Evolutionary conservation across 92 coral and sea anemone genomes (phyloP), one percentile per base, ranked within the genome.

Genomic region (Parazoanthus atlanticus): DNA sequence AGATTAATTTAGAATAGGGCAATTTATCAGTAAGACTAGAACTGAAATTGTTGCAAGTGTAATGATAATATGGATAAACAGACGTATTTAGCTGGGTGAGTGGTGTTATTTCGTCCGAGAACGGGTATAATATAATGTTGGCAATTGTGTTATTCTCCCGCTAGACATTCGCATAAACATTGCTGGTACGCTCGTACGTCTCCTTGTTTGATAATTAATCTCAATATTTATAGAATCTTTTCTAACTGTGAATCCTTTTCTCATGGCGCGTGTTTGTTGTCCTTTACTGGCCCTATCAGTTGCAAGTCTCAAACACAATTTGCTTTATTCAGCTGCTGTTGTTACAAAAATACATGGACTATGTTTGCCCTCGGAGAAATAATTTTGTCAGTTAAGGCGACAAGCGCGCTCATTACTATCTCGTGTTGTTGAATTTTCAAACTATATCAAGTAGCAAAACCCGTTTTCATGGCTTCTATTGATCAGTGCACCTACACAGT

Each of bases 251-350:
- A 84, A 46, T 28, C 76, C 10, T 5, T 70, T 84, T 21, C 61
- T 23, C 78, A 25, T 31, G 28, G 41, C 17, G 32, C 66, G 36
- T 84, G 78, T 47, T 70, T 70, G 78, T 84, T 71, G 40, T 70
- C 34, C 2, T 28, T 84, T 46, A 73, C 17, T 43, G 40, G 82
- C 82, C 56, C 31, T 78, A 78, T 43, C 66, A 78, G 31, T 29
- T 25, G 31, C 65, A 10, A 28, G 21, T 30, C 16, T 61, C 47
- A 33, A 34, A 81, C 21, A 81, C 77, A 28, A 46, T 47, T 17
- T 40, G 21, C 86, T 70, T 43, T 70, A 46, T 71, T 71, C 78
- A 84, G 87, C 87, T 84, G 85, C 47, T 21, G 85, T 78, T 81
- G 38, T 46, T 43, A 47, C 77, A 29, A 69, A 46, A 16, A 67